Percentiles rank a stretch among this genome's conserved stretches.
Conservation (phyloP, 2,113 vertebrate species). For the Zosterops japonicus region DNA sequence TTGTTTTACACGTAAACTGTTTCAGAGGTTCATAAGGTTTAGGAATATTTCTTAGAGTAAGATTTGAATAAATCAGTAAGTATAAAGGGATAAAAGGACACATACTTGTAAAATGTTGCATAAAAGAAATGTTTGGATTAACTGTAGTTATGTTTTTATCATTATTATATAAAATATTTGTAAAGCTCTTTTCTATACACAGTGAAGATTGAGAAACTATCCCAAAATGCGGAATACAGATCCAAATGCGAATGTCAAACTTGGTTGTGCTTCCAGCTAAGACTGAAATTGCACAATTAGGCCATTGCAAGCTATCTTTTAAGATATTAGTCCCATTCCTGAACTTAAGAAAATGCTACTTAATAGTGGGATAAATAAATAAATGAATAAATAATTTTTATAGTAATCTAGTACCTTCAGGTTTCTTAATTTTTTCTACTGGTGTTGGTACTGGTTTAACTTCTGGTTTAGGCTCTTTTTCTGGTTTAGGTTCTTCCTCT, state of each 20-base stretch:
- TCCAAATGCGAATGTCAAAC: background rate
- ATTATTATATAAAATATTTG: background rate
- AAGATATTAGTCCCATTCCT: background rate
- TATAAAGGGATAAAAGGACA: background rate
- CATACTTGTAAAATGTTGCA: background rate
- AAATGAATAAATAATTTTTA: background rate
- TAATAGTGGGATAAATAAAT: background rate
- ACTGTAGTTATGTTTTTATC: background rate
- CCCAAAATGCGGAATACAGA: background rate
- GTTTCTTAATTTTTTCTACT: constrained; percentile 79
- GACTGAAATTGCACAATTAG: background rate
- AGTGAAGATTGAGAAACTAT: background rate
- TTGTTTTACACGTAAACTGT: background rate
- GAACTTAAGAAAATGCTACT: background rate
- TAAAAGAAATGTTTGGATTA: background rate
- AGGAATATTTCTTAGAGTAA: background rate
- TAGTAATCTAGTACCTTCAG: constrained; percentile 73
- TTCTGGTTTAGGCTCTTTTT: constrained; percentile 76
- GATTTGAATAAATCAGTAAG: background rate
- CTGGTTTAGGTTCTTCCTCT: constrained; percentile 78
- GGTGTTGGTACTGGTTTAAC: constrained; percentile 75
- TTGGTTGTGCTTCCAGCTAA: background rate
- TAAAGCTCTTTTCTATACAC: background rate
- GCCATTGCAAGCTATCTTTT: background rate
- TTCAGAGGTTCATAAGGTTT: background rate